A percentile compares a stretch with the other conserved stretches of the same genome.
phyloP scores from a whole-genome alignment of 2,888 invertebrate species.

The Zelleria hepariella region DNA sequence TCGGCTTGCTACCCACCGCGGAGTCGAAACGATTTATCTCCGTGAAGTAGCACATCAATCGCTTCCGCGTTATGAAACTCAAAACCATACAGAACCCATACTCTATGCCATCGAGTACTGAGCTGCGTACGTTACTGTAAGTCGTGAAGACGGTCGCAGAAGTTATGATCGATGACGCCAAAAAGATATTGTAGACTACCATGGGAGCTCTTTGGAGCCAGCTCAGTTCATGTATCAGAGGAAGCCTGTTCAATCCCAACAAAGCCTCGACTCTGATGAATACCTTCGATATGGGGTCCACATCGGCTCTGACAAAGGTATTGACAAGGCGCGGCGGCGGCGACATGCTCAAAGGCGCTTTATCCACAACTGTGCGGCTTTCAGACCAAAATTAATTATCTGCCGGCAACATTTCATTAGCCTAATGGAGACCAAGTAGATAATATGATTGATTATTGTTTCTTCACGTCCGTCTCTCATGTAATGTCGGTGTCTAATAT shows the following conservation, averaged over 20 bases:
- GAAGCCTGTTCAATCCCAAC: constrained; percentile 29
- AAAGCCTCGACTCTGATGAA: constrained; percentile 25
- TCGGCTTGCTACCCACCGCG: constrained; percentile 32
- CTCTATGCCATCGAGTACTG: constrained; percentile 12
- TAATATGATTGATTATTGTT: neutral
- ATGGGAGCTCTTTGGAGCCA: constrained; percentile 17
- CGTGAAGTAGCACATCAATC: constrained; percentile 26
- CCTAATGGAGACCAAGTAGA: neutral
- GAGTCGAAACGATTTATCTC: constrained; percentile 34
- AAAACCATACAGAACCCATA: constrained; percentile 22
- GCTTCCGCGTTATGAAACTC: constrained; percentile 24
- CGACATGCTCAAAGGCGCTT: constrained; percentile 16
- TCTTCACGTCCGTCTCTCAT: neutral
- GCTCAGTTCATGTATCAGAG: constrained; percentile 21
- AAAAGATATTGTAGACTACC: constrained; percentile 17
- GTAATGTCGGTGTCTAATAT: neutral
- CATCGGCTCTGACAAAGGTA: constrained; percentile 27
- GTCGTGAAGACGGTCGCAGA: too few species aligned
- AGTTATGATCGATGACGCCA: constrained; percentile 1
- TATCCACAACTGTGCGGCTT: neutral
- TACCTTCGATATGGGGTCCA: constrained; percentile 32
- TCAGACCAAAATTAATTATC: neutral
- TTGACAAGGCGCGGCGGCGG: constrained; percentile 30
- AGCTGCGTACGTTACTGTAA: neutral
- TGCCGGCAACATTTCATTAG: neutral